Evolutionary conservation across 2,888 invertebrate species (phyloP).

Genomic region (Drosophila neonasuta): DNA sequence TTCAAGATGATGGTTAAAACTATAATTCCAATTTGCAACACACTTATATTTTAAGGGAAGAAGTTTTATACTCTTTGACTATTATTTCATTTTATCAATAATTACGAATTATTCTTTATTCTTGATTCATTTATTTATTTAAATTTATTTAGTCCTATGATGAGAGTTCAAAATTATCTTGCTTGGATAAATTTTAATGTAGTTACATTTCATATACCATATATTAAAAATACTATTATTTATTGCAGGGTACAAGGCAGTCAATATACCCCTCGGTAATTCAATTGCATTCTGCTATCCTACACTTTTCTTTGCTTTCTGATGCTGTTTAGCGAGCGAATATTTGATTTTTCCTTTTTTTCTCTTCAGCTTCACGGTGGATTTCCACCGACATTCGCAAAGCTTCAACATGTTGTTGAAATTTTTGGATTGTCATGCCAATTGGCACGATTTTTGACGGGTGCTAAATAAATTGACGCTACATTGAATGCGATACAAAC

Average conservation of each 20-base stretch:
- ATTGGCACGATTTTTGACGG: constrained; percentile 42
- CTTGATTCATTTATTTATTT: no score
- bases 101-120: neutral
- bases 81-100: neutral
- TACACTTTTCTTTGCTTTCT: constrained; percentile 49
- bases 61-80: no score
- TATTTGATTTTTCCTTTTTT: constrained; percentile 60
- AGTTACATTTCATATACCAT: no score
- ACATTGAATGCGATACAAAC: constrained; percentile 39
- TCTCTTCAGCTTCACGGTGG: constrained; percentile 20
- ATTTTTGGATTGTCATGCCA: constrained; percentile 44
- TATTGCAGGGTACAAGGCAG: constrained; percentile 9
- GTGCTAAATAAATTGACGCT: constrained; percentile 20
- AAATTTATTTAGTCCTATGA: no score
- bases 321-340: constrained; percentile 46
- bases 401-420: constrained; percentile 22
- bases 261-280: neutral
- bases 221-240: no score
- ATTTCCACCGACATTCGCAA: constrained; percentile 32
- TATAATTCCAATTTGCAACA: no score
- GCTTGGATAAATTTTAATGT: no score
- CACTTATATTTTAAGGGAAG: no score
- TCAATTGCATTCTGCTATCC: constrained; percentile 20
- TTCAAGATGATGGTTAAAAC: neutral
- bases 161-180: no score